phyloP scores from a whole-genome alignment of 1,140 invertebrate genomes.

The Oryctes rhinoceros region DNA sequence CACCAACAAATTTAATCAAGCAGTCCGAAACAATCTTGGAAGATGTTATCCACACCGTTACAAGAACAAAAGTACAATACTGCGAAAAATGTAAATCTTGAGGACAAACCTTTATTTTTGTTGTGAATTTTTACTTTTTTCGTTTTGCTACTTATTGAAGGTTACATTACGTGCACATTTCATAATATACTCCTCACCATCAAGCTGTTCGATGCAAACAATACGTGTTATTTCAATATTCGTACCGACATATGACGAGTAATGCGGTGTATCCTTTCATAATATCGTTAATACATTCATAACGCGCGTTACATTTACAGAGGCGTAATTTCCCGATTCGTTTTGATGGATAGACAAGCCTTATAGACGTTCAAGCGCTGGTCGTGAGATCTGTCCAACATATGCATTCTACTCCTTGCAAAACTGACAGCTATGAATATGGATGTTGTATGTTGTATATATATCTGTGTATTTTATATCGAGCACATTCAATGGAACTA shows the following conservation, averaged over 20 bases:
- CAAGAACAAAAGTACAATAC: too few relatives aligned
- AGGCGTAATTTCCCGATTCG: not conserved
- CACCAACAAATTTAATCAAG: too few relatives aligned
- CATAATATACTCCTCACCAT: not conserved
- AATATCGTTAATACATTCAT: not conserved
- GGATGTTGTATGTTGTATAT: not conserved
- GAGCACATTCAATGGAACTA: not conserved
- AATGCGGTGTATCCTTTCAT: not conserved
- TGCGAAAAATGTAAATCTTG: too few relatives aligned
- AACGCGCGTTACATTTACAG: not conserved
- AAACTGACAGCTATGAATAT: constrained; percentile 3
- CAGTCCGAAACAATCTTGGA: too few relatives aligned
- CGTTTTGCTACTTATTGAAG: too few relatives aligned
- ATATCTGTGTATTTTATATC: not conserved
- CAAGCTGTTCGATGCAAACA: not conserved
- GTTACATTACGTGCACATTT: not conserved
- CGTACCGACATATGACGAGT: not conserved
- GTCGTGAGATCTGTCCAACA: not conserved
- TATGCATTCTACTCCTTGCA: not conserved
- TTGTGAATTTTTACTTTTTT: too few relatives aligned
- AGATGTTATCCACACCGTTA: too few relatives aligned
- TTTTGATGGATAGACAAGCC: constrained; percentile 1
- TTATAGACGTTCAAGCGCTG: not conserved
- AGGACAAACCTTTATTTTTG: too few relatives aligned
- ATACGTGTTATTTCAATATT: not conserved